A percentile compares a stretch with the other conserved stretches of the same genome.
Conservation (phyloP, 2,113 vertebrate genomes). For the Halichoeres trimaculatus region DNA sequence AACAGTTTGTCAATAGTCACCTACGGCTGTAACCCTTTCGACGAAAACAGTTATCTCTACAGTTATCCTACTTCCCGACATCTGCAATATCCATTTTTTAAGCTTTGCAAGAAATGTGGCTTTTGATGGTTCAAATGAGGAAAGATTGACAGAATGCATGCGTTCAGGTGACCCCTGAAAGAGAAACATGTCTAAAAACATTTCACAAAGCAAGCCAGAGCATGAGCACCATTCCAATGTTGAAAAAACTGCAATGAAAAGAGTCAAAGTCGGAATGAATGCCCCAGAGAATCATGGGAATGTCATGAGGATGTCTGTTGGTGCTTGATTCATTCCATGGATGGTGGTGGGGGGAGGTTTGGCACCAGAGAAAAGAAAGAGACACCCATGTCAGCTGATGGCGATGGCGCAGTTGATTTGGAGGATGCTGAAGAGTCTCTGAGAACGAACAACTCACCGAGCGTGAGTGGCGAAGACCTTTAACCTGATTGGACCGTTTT, state of each 20-base stretch:
- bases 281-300: constrained; percentile 26
- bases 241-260: constrained; percentile 12
- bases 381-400: constrained; percentile 68
- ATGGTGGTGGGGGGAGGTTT: constrained; percentile 45
- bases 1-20: too few relatives aligned
- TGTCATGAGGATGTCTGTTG: constrained; percentile 68
- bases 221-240: constrained; percentile 26
- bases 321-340: constrained; percentile 58
- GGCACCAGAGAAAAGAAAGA: constrained; percentile 37
- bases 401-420: constrained; percentile 54
- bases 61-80: constrained; percentile 30
- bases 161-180: constrained; percentile 49
- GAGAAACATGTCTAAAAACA: constrained; percentile 28
- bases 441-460: constrained; percentile 78
- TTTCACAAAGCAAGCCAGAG: constrained; percentile 1
- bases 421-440: constrained; percentile 44
- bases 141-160: constrained; percentile 55
- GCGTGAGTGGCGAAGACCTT: constrained; percentile 81
- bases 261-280: constrained; percentile 43
- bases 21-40: too few relatives aligned
- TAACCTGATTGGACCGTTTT: constrained; percentile 85
- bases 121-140: constrained; percentile 48
- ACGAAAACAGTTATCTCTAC: too few relatives aligned
- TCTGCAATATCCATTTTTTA: constrained; percentile 13
- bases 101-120: constrained; percentile 37